Base-by-base conservation (phyloP, 53 echinoderm and acorn worm species). In the Temnopleurus reevesii region DNA sequence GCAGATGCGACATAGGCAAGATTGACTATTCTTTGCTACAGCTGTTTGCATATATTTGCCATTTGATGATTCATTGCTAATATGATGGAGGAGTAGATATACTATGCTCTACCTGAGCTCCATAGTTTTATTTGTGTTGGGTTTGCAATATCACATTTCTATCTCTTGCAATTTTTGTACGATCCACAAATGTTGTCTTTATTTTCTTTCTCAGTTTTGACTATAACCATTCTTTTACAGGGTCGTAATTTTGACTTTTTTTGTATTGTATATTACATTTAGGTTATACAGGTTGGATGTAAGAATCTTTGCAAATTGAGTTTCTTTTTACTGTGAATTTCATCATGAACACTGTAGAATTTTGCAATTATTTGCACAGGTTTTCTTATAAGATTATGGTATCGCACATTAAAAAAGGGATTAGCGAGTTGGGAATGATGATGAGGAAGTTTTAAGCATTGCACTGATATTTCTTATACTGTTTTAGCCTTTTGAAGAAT, bases 81-180 rank as follows among this genome's bases (percentile, higher is more conserved):
- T n/a, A n/a, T n/a, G n/a, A n/a, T n/a, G n/a, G n/a, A n/a, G n/a
- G n/a, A n/a, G n/a, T n/a, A n/a, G n/a, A n/a, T n/a, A n/a, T n/a
- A n/a, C n/a, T n/a, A n/a, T n/a, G n/a, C n/a, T n/a, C n/a, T n/a
- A n/a, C n/a, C n/a, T n/a, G n/a, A n/a, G n/a, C n/a, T n/a, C n/a
- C n/a, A n/a, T n/a, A n/a, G n/a, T n/a, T n/a, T n/a, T n/a, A n/a
- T 79, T 79, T 51, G 49, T 79, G 79, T 79, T 79, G 46, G 79
- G 18, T 49, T 79, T 79, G 79, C 79, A 79, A 79, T 79, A 79
- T 79, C 46, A n/a, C 49, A 26, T 71, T 19, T 71, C 23, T 71
- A 38, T 71, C 71, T 71, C n/a, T 71, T 41, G 71, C 71, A 38
- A 38, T 41, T 36, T 38, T 71, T 21, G n/a, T 71, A 71, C 8